A percentile compares a stretch with the other conserved stretches of the same genome.
phyloP scores from a whole-genome alignment of 2,888 invertebrate species.

The Meandrusa payeni region DNA sequence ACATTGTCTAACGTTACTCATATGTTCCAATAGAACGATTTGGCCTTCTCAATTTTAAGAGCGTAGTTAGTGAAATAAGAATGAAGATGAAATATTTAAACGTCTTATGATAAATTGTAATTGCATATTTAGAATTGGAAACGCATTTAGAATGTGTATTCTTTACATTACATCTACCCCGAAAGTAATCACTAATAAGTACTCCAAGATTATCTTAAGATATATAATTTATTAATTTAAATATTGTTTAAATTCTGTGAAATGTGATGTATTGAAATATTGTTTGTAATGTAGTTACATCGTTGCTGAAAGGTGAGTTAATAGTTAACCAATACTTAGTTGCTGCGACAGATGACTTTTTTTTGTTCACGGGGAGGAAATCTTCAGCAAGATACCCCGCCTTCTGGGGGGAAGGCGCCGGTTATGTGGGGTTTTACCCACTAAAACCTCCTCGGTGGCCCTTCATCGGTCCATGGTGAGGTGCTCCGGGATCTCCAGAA shows the following conservation, averaged over 20 bases:
- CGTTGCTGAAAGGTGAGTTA: conserved; percentile 14
- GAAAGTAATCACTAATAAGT: conserved; percentile 35
- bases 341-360: too few species aligned
- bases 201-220: conserved; percentile 35
- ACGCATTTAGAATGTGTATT: conserved; percentile 32
- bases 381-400: too few species aligned
- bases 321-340: too few species aligned
- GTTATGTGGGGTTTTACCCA: too few species aligned
- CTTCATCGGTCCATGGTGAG: too few species aligned
- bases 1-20: too few species aligned
- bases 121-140: conserved; percentile 22
- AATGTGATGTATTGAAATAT: too few species aligned
- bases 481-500: too few species aligned
- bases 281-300: conserved; percentile 19
- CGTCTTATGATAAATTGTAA: conserved; percentile 53
- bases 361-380: too few species aligned
- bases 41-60: conserved; percentile 53
- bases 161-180: conserved; percentile 36
- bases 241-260: conserved; percentile 19
- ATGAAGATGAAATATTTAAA: conserved; percentile 37
- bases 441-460: too few species aligned
- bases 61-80: conserved; percentile 57
- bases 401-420: too few species aligned
- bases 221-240: conserved; percentile 11
- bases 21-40: conserved; percentile 41